Conservation (phyloP, 53 echinoderm and acorn worm genomes). For the Astropecten irregularis region DNA sequence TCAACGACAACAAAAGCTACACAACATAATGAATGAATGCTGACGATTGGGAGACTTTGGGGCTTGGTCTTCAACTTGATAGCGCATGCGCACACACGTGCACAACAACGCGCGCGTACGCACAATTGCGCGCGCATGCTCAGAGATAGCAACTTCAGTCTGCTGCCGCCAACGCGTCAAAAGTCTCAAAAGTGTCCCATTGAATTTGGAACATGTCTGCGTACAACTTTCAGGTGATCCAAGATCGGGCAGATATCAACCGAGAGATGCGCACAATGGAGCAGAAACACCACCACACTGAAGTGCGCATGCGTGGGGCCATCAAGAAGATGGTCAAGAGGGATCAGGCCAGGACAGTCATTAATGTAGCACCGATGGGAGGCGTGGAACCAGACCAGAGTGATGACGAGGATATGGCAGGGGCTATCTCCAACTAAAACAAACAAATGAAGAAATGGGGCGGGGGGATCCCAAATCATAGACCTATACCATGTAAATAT, state of each 20-base stretch:
- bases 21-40: no score
- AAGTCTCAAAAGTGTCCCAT: background rate
- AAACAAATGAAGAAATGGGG: background rate
- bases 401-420: background rate
- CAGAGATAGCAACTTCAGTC: no score
- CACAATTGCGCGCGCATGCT: no score
- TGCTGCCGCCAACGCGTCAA: no score
- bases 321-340: conserved; percentile 5
- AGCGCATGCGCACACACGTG: no score
- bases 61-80: no score
- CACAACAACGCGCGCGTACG: no score
- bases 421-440: background rate
- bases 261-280: conserved; percentile 19
- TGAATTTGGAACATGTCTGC: background rate
- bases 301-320: conserved; percentile 37
- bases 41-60: no score
- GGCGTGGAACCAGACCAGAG: background rate
- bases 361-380: background rate
- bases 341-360: conserved; percentile 4
- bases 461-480: no score
- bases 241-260: background rate
- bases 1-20: background rate
- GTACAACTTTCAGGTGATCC: background rate
- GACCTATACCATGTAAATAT: no score
- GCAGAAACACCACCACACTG: conserved; percentile 19